Evolutionary conservation across 2,888 invertebrate species (phyloP), one percentile per base, ranked within the genome.

Genomic region (Heliconius erato): DNA sequence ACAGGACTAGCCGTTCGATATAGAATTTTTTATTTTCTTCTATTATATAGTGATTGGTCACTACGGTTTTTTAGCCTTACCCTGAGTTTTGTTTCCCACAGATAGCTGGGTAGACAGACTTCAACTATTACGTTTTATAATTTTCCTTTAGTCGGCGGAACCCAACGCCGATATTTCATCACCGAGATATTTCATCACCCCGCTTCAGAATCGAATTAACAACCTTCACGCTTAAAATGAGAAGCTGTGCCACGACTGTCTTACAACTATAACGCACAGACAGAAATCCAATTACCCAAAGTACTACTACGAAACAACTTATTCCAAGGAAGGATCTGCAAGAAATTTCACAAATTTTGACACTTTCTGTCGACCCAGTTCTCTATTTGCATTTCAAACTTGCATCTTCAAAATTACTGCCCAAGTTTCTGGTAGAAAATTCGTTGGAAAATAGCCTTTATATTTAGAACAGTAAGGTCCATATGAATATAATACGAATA

Each of bases 301-400:
- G 74, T 32, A 74, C 32, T 69, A 69, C 74, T 74, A 19, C 23
- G 28, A 74, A 32, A 32, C 54, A 32, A 49, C 44, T 74, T 26
- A 74, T 44, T 49, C 28, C 49, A 54, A 54, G 54, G 74, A 77
- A 77, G 77, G 35, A 65, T 26, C 14, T 65, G 26, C 65, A 65
- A 77, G 77, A 77, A 40, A 77, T 65, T 77, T 26, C 65, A 77
- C 40, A 77, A 59, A 63, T 77, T 63, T 77, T 77, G 77, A 77
- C 77, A 77, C 77, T 77, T 77, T 63, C 40, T 35, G 77, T 77
- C 63, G 77, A 77, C 77, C 77, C 65, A 77, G 23, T 77, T 77
- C 76, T 54, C 32, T 54, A 76, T 76, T 76, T 59, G 76, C 76
- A 76, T 76, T 76, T 59, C 28, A 35, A 76, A 63, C 72, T 72